Conservation (phyloP, 2,113 vertebrate species). For the Triplophysa dalaica region DNA sequence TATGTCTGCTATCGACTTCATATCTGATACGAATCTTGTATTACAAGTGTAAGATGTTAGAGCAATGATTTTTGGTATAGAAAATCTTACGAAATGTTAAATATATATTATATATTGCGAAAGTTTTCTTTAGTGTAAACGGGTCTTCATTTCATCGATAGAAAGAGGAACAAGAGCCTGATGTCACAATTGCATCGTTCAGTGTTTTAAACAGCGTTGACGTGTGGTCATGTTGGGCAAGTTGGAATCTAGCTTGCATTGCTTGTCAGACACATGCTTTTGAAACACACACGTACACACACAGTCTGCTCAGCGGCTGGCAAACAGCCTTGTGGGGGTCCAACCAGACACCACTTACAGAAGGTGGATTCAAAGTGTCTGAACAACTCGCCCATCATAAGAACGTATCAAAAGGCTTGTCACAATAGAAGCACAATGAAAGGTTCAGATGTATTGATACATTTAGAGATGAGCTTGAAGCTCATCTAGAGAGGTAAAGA, state of each 20-base stretch:
- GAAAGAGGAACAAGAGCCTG: conserved; percentile 61
- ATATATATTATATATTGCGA: background rate
- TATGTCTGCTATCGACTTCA: background rate
- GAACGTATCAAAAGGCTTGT: conserved; percentile 61
- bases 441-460: conserved; percentile 14
- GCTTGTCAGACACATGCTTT: conserved; percentile 7
- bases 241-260: conserved; percentile 2
- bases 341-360: conserved; percentile 60
- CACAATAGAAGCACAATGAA: conserved; percentile 63
- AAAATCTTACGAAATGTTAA: background rate
- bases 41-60: background rate
- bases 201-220: conserved; percentile 69
- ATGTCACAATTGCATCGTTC: conserved; percentile 59
- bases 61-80: background rate
- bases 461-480: background rate
- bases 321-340: conserved; percentile 44
- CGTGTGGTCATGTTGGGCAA: conserved; percentile 63
- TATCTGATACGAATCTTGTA: background rate
- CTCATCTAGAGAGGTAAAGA: background rate
- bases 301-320: conserved; percentile 39
- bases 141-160: conserved; percentile 19
- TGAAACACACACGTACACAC: conserved; percentile 21
- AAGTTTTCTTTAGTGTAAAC: conserved; percentile 9
- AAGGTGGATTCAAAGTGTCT: conserved; percentile 65
- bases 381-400: conserved; percentile 59